A percentile compares a stretch with the other conserved stretches of the same genome.
Evolutionary conservation across 2,888 invertebrate genomes (phyloP).

Genomic region (Nomada fabriciana): DNA sequence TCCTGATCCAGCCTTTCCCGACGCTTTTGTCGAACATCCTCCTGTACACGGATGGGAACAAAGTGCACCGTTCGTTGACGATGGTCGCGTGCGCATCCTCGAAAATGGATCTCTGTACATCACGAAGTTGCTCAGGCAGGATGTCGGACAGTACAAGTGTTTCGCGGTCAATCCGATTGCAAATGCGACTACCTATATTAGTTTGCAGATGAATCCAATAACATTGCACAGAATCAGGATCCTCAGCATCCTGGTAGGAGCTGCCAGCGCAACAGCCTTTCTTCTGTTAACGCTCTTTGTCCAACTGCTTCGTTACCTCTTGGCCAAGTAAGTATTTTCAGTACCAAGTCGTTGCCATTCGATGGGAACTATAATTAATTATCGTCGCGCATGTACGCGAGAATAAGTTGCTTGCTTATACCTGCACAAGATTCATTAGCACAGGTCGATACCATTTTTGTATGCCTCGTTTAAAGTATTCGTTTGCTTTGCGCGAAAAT

Average conservation of each 20-base stretch:
- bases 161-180: constrained; percentile 93
- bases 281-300: constrained; percentile 92
- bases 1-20: constrained; percentile 89
- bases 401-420: background rate
- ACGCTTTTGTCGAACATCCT: constrained; percentile 89
- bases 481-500: background rate
- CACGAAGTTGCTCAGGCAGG: constrained; percentile 89
- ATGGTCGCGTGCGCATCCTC: constrained; percentile 88
- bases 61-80: constrained; percentile 72
- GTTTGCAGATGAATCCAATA: constrained; percentile 93
- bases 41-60: constrained; percentile 86
- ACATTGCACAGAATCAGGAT: constrained; percentile 94
- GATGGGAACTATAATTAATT: background rate
- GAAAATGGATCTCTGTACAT: constrained; percentile 93
- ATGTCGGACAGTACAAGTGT: constrained; percentile 94
- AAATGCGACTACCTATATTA: constrained; percentile 90
- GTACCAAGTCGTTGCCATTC: too few species aligned
- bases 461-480: background rate
- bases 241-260: constrained; percentile 93
- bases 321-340: constrained; percentile 87
- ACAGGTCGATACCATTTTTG: background rate
- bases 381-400: background rate
- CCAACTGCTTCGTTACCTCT: constrained; percentile 90
- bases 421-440: background rate
- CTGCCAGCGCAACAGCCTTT: constrained; percentile 91